Evolutionary conservation across 2,113 vertebrate species (phyloP).

Genomic region (Arizona elegans): DNA sequence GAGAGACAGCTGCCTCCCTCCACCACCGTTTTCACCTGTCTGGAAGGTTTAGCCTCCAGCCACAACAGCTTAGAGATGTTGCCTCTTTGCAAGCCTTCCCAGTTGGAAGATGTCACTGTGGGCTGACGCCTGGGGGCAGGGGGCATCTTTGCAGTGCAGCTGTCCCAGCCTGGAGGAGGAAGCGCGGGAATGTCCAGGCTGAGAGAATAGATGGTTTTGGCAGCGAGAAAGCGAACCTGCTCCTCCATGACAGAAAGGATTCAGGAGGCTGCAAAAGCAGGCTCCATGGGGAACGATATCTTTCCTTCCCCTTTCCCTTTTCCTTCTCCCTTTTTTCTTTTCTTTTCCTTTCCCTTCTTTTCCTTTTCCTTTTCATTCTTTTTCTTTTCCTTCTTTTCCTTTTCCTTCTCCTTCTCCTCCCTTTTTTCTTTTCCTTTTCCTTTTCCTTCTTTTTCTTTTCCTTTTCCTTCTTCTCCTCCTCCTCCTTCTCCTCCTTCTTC

Average conservation of each 20-base stretch:
- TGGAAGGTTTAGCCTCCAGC: slow-evolving; percentile 8
- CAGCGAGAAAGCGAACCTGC: neutral
- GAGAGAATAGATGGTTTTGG: neutral
- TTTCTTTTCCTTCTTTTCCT: no score
- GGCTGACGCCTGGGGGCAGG: neutral
- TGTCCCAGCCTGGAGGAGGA: neutral
- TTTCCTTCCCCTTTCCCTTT: neutral
- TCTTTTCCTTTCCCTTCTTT: no score
- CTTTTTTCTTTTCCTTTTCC: no score
- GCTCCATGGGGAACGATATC: rapidly evolving
- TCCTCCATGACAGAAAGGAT: neutral
- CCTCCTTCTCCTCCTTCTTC: no score
- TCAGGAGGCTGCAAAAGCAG: neutral
- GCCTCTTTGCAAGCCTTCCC: neutral
- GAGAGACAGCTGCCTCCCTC: slow-evolving; percentile 14
- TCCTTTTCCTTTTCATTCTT: no score
- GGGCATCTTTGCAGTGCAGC: neutral
- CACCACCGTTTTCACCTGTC: slow-evolving; percentile 20
- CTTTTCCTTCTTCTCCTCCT: no score
- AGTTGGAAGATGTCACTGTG: slow-evolving; percentile 1
- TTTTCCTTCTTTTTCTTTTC: no score
- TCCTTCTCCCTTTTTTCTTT: no score
- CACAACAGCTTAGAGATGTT: neutral
- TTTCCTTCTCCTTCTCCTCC: no score
- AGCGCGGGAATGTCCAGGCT: neutral